Conservation (phyloP, 2,113 vertebrate genomes). For the Acrocephalus arundinaceus region DNA sequence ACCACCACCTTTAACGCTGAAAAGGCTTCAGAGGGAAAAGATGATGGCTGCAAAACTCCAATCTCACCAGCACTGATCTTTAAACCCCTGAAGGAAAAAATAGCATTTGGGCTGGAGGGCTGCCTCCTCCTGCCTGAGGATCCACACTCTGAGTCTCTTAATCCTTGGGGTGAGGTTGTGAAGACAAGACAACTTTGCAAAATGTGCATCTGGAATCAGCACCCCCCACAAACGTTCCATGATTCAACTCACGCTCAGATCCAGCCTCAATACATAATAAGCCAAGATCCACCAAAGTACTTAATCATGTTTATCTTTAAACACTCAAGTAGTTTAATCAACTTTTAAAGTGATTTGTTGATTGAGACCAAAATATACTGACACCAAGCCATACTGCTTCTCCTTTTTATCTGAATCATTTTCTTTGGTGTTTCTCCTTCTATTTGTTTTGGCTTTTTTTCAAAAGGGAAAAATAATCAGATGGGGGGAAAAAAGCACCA, state of each 20-base stretch:
- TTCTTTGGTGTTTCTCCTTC: not conserved
- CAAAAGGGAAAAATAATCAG: not conserved
- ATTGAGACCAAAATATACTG: not conserved
- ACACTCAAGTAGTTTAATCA: conserved; percentile 20
- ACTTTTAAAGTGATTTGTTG: conserved; percentile 11
- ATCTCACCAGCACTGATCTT: not conserved
- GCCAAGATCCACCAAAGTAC: not conserved
- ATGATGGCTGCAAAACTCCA: not conserved
- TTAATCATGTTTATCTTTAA: conserved; percentile 51
- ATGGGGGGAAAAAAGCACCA: fast-evolving
- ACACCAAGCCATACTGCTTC: not conserved
- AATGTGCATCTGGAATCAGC: not conserved
- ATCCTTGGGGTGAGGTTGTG: not conserved
- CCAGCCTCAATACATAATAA: not conserved
- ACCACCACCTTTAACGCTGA: not conserved
- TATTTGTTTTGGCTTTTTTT: conserved; percentile 4
- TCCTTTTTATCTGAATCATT: not conserved
- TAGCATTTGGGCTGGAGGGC: not conserved
- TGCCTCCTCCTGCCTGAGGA: not conserved
- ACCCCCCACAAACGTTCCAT: not conserved
- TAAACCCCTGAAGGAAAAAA: not conserved
- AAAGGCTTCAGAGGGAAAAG: not conserved
- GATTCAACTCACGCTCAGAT: not conserved
- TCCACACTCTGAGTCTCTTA: not conserved
- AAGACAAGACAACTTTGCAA: not conserved